A percentile compares a stretch with the other conserved stretches of the same genome.
phyloP scores from a whole-genome alignment of 2,113 vertebrate species.

The Rhinolophus sinicus region DNA sequence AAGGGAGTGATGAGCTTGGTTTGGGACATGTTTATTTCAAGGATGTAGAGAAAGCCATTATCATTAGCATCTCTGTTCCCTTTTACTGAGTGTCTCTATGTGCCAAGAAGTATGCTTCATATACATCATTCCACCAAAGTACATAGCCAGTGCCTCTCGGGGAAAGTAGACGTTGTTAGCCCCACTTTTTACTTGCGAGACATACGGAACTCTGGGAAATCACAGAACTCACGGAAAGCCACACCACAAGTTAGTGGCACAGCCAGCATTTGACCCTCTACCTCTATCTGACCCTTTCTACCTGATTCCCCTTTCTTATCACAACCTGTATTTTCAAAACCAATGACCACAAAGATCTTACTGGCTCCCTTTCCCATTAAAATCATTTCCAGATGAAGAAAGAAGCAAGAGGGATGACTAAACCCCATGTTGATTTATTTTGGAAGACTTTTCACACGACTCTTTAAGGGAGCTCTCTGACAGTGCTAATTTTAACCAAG shows the following conservation, averaged over 20 bases:
- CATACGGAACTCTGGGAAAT: neutral
- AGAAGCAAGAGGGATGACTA: constrained; percentile 52
- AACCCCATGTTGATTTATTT: constrained; percentile 73
- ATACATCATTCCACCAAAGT: neutral
- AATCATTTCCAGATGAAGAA: constrained; percentile 49
- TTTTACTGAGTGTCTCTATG: neutral
- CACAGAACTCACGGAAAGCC: neutral
- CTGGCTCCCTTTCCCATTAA: constrained; percentile 17
- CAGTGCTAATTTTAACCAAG: constrained; percentile 75
- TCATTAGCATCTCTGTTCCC: neutral
- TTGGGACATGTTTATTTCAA: neutral
- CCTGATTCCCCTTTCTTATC: neutral
- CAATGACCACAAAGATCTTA: neutral
- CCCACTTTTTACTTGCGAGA: neutral
- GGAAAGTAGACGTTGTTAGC: neutral
- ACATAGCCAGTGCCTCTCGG: neutral
- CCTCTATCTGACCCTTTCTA: neutral
- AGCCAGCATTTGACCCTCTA: neutral
- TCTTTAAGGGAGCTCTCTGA: constrained; percentile 60
- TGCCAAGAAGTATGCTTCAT: neutral
- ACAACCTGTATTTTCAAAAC: neutral
- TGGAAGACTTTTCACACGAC: constrained; percentile 55
- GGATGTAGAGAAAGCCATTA: neutral
- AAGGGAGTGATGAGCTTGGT: neutral
- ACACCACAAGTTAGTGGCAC: neutral